Conservation (phyloP, 2,888 invertebrate genomes). For the Mimas tiliae region DNA sequence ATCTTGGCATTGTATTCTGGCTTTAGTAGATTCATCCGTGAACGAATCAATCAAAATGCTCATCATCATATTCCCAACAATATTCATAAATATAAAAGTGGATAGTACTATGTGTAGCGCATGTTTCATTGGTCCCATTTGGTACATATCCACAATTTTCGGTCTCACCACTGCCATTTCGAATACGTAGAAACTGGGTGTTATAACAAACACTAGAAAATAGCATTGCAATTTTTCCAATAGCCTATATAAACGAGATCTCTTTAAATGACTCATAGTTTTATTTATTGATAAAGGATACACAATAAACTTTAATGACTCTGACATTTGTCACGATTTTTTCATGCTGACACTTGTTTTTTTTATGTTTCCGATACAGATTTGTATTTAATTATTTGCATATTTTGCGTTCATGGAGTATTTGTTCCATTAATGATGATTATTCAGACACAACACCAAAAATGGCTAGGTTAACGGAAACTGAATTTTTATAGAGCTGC, state of each 20-base stretch:
- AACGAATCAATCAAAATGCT: constrained; percentile 55
- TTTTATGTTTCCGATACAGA: constrained; percentile 15
- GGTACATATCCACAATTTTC: constrained; percentile 43
- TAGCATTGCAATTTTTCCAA: constrained; percentile 21
- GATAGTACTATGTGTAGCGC: constrained; percentile 50
- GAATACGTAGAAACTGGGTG: constrained; percentile 59
- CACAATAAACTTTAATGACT: constrained; percentile 6
- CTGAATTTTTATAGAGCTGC: not conserved
- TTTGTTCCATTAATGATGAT: not conserved
- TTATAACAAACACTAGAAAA: constrained; percentile 42
- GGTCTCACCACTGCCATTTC: constrained; percentile 60
- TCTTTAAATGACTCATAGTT: constrained; percentile 15
- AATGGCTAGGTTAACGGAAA: not conserved
- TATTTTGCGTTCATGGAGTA: constrained; percentile 6
- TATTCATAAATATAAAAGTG: constrained; percentile 59
- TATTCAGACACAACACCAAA: constrained; percentile 3
- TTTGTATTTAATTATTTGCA: constrained; percentile 7
- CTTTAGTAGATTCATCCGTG: constrained; percentile 38
- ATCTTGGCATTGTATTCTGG: constrained; percentile 86
- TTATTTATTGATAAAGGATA: constrained; percentile 12
- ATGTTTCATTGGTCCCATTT: constrained; percentile 47
- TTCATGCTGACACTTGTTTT: not conserved
- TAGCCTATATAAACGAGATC: constrained; percentile 4
- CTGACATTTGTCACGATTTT: constrained; percentile 14
- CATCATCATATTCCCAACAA: constrained; percentile 64